Base-by-base conservation (phyloP, 2,113 vertebrate genomes). In the Nansenia antarctica region DNA sequence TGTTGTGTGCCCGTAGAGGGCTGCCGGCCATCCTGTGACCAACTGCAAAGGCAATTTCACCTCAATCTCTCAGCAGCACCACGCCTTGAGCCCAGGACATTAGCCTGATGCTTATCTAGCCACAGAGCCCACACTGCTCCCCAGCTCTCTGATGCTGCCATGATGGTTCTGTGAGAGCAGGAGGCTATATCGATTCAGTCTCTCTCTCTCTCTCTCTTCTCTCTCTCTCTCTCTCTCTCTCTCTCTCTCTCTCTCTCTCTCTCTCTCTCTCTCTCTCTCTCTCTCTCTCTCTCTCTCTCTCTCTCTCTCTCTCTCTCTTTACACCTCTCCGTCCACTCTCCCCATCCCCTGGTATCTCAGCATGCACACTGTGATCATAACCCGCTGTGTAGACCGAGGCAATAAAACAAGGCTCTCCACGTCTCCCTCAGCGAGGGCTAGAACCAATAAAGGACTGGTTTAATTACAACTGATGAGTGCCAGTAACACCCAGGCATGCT, bases 391-490 rank as follows among this genome's bases (percentile, higher is more conserved):
- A 7, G 9, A 15, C 42, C 42, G n/a, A 45, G 42, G 42, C 42
- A 45, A 45, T 45, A 45, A 18, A 18, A 42, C 1, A 45, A 45
- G 42, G 42, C 42, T n/a, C n/a, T n/a, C n/a, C n/a, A n/a, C n/a
- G n/a, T 85, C 72, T 90, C 87, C 88, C 86, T 81, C 47, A 68
- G 77, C n/a, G 79, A 82, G 70, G 66, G 84, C 87, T 86, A 90
- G 15, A 45, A 45, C 42, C 42, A 45, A 45, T 45, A 45, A 45
- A 2, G 68, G 78, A 55, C 69, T 2, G 47, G 80, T 79, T 88
- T 90, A 87, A 88, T 90, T 86, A 87, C 84, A 86, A 83, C 80
- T 78, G 82, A 77, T 74, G 83, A 84, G 79, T 81, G 72, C 82
- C 34, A 67, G 69, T 71, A 74, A 81, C 74, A 82, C 70, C 77